phyloP scores from a whole-genome alignment of 2,113 vertebrate species.

The Sinocyclocheilus maitianheensis region DNA sequence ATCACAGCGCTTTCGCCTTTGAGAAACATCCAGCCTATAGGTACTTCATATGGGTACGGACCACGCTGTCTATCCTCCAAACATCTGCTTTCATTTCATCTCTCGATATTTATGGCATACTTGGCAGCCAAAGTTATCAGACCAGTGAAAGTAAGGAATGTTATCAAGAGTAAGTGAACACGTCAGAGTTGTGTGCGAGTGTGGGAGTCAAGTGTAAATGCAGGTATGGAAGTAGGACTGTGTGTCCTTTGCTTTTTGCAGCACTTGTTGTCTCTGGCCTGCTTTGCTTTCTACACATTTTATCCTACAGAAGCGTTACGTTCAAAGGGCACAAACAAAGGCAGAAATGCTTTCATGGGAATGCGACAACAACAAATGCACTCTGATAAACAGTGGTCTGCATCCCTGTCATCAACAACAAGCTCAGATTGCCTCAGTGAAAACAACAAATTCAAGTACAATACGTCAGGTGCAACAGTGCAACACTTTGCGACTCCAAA shows the following conservation, averaged over 20 bases:
- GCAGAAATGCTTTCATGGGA: conserved; percentile 12
- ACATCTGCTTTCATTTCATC: conserved; percentile 25
- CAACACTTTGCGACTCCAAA: not conserved
- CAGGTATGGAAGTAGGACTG: conserved; percentile 8
- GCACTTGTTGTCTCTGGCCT: not conserved
- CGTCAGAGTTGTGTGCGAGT: not conserved
- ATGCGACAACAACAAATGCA: not conserved
- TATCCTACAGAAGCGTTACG: not conserved
- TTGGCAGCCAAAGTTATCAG: not conserved
- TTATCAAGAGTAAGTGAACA: not conserved
- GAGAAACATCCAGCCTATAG: not conserved
- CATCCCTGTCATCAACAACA: not conserved
- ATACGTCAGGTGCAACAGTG: not conserved
- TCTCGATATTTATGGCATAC: conserved; percentile 3
- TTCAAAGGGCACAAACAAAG: not conserved
- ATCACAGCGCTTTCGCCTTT: not conserved
- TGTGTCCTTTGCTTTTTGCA: conserved; percentile 10
- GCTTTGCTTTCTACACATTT: not conserved
- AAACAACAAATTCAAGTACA: conserved; percentile 1
- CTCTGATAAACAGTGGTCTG: not conserved
- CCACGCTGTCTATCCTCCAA: not conserved
- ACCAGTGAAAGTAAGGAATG: not conserved
- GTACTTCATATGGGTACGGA: not conserved
- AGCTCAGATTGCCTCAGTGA: not conserved
- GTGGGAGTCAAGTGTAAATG: conserved; percentile 23